Conservation (phyloP, 2,113 vertebrate species). For the Nycticryphes semicollaris region DNA sequence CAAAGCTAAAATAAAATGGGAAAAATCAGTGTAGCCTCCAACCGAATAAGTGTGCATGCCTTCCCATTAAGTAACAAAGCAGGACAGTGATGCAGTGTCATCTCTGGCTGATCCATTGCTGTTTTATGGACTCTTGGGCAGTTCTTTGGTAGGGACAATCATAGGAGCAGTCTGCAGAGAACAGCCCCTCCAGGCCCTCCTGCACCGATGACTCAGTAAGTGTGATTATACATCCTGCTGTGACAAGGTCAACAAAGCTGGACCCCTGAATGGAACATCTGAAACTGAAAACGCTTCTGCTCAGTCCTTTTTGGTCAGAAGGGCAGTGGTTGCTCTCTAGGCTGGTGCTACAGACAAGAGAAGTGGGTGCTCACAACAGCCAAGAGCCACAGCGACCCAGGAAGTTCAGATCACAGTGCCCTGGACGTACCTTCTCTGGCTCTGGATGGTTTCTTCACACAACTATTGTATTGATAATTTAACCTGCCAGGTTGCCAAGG, state of each 20-base stretch:
- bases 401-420: not conserved
- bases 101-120: not conserved
- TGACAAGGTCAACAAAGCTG: not conserved
- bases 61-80: not conserved
- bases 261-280: not conserved
- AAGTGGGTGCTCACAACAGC: not conserved
- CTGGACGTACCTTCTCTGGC: not conserved
- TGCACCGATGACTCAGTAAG: not conserved
- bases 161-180: not conserved
- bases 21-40: not conserved
- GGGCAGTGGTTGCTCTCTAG: not conserved
- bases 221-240: not conserved
- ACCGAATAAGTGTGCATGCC: not conserved
- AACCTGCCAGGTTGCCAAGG: not conserved
- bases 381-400: not conserved
- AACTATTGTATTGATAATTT: not conserved
- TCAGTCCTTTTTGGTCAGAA: rapidly evolving
- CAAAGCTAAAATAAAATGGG: not conserved
- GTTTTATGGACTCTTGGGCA: not conserved
- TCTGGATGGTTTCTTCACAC: not conserved
- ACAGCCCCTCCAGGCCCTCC: not conserved
- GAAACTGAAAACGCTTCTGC: not conserved
- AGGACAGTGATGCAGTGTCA: rapidly evolving
- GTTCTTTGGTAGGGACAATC: not conserved
- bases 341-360: not conserved